Conservation (phyloP, 2,113 vertebrate species). For the Danionella cerebrum region DNA sequence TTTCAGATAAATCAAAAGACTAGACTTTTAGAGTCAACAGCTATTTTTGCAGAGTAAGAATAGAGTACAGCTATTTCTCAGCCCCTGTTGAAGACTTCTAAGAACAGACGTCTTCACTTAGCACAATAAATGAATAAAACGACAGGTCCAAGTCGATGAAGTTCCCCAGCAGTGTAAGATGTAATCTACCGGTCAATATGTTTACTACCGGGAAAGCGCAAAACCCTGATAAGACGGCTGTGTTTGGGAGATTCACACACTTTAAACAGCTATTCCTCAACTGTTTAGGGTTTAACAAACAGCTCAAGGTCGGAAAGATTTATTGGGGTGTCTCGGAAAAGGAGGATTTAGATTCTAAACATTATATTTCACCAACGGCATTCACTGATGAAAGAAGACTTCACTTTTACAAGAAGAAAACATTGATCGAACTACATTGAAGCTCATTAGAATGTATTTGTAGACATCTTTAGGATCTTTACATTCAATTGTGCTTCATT, state of each 20-base stretch:
- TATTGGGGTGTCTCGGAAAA: conserved; percentile 7
- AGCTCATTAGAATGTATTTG: no score
- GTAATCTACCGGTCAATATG: conserved; percentile 32
- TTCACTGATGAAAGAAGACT: not conserved
- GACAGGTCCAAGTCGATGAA: not conserved
- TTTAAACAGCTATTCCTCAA: conserved; percentile 15
- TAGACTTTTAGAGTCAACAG: not conserved
- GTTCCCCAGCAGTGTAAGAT: conserved; percentile 10
- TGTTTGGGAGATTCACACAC: conserved; percentile 21
- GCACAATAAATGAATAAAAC: not conserved
- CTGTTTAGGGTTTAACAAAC: conserved; percentile 6
- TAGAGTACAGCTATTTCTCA: not conserved
- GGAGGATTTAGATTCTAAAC: not conserved
- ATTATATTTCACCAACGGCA: not conserved
- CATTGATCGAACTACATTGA: no score
- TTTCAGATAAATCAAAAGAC: not conserved
- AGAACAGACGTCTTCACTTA: not conserved
- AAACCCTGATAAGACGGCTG: conserved; percentile 25
- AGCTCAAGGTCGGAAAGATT: conserved; percentile 21
- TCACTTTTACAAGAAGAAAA: no score
- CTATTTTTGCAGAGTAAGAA: not conserved
- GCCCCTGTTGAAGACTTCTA: not conserved
- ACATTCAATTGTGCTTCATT: no score
- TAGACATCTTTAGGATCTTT: no score
- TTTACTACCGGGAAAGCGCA: conserved; percentile 2